phyloP scores from a whole-genome alignment of 2,113 vertebrate species.

The Nothoprocta pentlandii region DNA sequence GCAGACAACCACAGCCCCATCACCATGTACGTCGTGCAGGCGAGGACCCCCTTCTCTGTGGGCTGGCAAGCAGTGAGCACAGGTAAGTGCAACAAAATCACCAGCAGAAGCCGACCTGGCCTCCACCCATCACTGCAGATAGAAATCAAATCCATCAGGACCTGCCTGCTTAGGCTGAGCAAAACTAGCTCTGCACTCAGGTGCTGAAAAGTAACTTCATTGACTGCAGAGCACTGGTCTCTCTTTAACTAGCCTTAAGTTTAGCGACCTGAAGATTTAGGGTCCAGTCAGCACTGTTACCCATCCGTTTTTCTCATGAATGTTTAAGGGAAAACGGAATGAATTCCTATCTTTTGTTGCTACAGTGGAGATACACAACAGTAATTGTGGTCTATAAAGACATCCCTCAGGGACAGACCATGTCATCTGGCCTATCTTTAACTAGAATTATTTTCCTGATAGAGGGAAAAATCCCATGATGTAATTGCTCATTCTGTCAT shows the following conservation, averaged over 20 bases:
- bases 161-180: fast-evolving
- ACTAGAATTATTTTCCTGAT: slow-evolving; percentile 50
- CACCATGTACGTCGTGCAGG: slow-evolving; percentile 92
- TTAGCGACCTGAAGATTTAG: slow-evolving; percentile 46
- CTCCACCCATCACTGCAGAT: fast-evolving
- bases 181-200: neutral
- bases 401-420: slow-evolving; percentile 34
- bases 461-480: slow-evolving; percentile 21
- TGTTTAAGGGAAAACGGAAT: slow-evolving; percentile 57
- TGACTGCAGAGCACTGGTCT: neutral
- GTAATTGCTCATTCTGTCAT: slow-evolving; percentile 4
- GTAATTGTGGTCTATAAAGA: slow-evolving; percentile 55
- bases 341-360: slow-evolving; percentile 42
- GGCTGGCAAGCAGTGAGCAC: slow-evolving; percentile 98
- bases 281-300: neutral
- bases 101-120: neutral
- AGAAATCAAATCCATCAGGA: neutral
- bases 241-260: neutral
- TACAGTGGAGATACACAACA: slow-evolving; percentile 11
- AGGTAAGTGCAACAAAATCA: slow-evolving; percentile 81
- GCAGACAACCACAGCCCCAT: slow-evolving; percentile 98
- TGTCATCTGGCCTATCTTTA: slow-evolving; percentile 35
- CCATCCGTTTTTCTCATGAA: slow-evolving; percentile 66
- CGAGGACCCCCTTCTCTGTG: slow-evolving; percentile 96
- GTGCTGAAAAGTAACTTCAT: neutral